Base-by-base conservation (phyloP, 1,140 invertebrate species). In the Thereuonema tuberculata region DNA sequence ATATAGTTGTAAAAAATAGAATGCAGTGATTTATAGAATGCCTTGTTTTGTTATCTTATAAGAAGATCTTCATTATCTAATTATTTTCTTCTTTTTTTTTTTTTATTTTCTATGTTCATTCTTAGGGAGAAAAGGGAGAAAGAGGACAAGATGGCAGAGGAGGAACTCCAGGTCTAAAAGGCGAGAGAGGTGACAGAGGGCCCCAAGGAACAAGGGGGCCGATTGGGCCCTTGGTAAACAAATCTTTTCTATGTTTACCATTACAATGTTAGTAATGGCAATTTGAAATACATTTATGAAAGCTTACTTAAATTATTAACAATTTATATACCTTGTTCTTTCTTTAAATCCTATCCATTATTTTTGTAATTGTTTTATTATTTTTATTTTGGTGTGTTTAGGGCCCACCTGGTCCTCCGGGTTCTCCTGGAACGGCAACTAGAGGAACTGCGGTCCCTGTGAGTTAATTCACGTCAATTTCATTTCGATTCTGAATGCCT, bases 171-270 rank as follows among this genome's bases (percentile, higher is more conserved):
- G 53, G 53, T 12, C 2, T 12, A 29, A 55, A 55, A 62, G 75
- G 76, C 23, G 68, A 73, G 14, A 31, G 47, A 28, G 75, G 76
- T 12, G 65, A 68, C 43, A 57, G 47, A 54, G 76, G 75, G 23
- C 56, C 48, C 17, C 52, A 53, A 31, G 61, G 62, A 43, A 49
- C 46, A 29, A 24, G 23, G 27, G 53, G 53, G 5, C 24, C 14
- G 3, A 29, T 29, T 17, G 53, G 53, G 2, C 53, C 24, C 25
- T 43, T 25, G 23, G 47, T 50, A 21, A 24, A n/a, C n/a, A 12
- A 12, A 43, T 43, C 9, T 43, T 43, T 43, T 43, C n/a, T 12
- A 43, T 43, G 9, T n/a, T n/a, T 43, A n/a, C 9, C 9, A 43
- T n/a, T 9, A 43, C n/a, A 43, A 43, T 43, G 37, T 43, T 43